These are phyloP conservation scores for Hemiscyllium ocellatum DNA, from an alignment of 2,113 vertebrate species.

Conservation along the genomic window DNA sequence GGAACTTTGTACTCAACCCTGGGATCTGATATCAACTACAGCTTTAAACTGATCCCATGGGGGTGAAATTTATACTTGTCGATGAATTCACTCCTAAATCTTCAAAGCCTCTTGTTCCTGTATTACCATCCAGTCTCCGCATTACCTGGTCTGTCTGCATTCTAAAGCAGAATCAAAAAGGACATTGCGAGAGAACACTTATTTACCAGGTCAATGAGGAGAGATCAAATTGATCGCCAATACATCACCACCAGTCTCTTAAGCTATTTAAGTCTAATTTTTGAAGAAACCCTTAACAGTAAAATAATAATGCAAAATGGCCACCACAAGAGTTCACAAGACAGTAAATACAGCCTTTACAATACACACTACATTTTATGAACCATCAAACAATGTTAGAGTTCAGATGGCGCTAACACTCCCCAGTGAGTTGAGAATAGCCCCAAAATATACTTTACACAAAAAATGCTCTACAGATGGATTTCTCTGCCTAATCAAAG, in stretches of 20 bases:
- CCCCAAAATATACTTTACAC: background rate
- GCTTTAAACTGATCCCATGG: conserved; percentile 24
- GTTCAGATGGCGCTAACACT: background rate
- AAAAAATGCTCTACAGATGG: background rate
- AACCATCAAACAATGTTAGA: background rate
- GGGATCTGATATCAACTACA: conserved; percentile 26
- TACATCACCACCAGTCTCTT: background rate
- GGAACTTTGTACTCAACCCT: conserved; percentile 20
- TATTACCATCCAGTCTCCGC: background rate
- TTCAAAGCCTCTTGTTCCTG: conserved; percentile 18
- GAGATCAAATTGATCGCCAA: background rate
- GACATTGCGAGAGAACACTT: background rate
- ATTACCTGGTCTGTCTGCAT: background rate
- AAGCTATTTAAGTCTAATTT: background rate
- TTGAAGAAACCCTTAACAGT: background rate
- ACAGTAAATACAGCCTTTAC: background rate
- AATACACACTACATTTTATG: background rate
- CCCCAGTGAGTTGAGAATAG: background rate
- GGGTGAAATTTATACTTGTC: conserved; percentile 24
- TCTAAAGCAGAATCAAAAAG: conserved; percentile 17
- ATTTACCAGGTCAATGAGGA: conserved; percentile 31
- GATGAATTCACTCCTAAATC: conserved; percentile 27
- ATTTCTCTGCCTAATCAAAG: background rate
- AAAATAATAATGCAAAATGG: background rate
- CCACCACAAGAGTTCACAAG: background rate